A percentile compares a stretch with the other conserved stretches of the same genome.
These are phyloP conservation scores for Silurus lanzhouensis DNA, from an alignment of 2,797 vertebrate species.

Conservation along the genomic window DNA sequence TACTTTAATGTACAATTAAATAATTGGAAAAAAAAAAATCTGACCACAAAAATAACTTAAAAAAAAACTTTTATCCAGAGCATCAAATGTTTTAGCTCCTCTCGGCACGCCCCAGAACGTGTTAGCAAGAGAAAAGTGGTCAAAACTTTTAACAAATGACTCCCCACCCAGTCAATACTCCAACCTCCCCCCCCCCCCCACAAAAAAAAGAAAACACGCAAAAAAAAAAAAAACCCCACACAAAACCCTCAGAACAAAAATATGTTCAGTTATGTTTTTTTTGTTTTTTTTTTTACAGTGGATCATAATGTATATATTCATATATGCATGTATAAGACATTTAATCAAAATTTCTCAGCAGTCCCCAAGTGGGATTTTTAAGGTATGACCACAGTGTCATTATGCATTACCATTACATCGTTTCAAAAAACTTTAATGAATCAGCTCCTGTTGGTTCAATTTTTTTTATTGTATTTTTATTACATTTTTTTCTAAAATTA, in stretches of 20 bases:
- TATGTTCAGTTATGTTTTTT: constrained; percentile 70
- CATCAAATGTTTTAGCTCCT: constrained; percentile 71
- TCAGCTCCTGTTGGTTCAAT: constrained; percentile 82
- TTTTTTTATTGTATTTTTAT: constrained; percentile 64
- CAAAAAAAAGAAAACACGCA: constrained; percentile 63
- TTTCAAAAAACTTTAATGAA: constrained; percentile 65
- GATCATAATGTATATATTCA: constrained; percentile 79
- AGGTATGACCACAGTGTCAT: constrained; percentile 75
- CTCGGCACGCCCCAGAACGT: constrained; percentile 79
- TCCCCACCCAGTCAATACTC: constrained; percentile 75
- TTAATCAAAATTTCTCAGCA: constrained; percentile 71
- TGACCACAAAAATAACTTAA: constrained; percentile 78
- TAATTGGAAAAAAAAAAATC: constrained; percentile 78
- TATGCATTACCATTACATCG: constrained; percentile 77
- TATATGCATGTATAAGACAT: constrained; percentile 76
- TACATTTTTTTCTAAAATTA: constrained; percentile 79
- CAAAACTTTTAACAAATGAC: constrained; percentile 76
- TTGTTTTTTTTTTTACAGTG: constrained; percentile 77
- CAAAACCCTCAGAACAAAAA: constrained; percentile 25
- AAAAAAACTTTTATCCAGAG: constrained; percentile 75
- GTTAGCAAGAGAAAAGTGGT: constrained; percentile 78
- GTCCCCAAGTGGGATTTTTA: constrained; percentile 65
- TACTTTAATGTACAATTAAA: constrained; percentile 88
- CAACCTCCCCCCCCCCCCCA: background rate
- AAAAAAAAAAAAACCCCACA: constrained; percentile 63